Conservation (phyloP, 1,140 invertebrate genomes). For the Macrotrachela quadricornifera region DNA sequence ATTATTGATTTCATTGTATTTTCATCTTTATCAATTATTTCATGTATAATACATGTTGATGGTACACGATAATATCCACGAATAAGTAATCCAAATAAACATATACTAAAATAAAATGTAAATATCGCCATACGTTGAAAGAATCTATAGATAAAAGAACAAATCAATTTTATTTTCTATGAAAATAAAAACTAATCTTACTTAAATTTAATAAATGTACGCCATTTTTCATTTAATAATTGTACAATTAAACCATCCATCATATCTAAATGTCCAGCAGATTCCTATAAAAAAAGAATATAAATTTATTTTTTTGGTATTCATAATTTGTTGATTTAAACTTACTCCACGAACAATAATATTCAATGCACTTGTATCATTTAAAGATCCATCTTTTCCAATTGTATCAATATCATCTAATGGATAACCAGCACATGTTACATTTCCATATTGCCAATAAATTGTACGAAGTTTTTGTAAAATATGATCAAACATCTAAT, state of each 20-base stretch:
- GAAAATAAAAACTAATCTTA: conserved; percentile 14
- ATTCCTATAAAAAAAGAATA: too few species aligned
- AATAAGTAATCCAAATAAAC: too few species aligned
- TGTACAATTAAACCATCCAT: conserved; percentile 83
- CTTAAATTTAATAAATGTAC: conserved; percentile 74
- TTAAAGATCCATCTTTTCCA: conserved; percentile 63
- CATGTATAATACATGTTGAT: too few species aligned
- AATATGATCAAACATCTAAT: conserved; percentile 74
- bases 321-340: conserved; percentile 21
- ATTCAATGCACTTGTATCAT: conserved; percentile 75
- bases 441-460: conserved; percentile 63
- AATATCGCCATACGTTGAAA: too few species aligned
- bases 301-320: neutral
- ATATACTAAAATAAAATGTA: too few species aligned
- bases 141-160: too few species aligned
- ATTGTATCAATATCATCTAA: conserved; percentile 88
- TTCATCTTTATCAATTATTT: too few species aligned
- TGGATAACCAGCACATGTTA: conserved; percentile 86
- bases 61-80: too few species aligned
- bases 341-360: conserved; percentile 80
- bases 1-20: too few species aligned
- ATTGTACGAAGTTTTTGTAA: conserved; percentile 78
- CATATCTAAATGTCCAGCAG: conserved; percentile 75
- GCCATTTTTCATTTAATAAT: conserved; percentile 87
- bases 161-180: too few species aligned